Evolutionary conservation across 30 jellyfish, hydroid and myxozoan species (phyloP), one percentile per base, ranked within the genome.

Genomic region (Hydra vulgaris): DNA sequence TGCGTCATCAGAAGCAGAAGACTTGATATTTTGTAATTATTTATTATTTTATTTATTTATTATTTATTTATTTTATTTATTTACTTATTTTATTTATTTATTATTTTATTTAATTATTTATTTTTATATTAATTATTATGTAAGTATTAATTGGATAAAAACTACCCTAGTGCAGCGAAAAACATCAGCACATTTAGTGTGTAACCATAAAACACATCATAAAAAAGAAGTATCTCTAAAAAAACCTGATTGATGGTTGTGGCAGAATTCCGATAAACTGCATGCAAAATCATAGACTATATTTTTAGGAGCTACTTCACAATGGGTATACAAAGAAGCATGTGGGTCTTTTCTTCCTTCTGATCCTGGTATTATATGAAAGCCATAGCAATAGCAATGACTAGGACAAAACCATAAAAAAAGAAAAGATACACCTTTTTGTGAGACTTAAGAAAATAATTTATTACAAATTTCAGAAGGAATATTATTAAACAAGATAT

Each of bases 291-390:
- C 76, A 23, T 69, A 15, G 8, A 69, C 27, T 69, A 69, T 69
- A 20, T 20, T 23, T 20, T 69, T 23, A 3, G 76, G 76, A 23
- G 76, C 76, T 69, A 20, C 15, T 69, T 69, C 76, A 21, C 25
- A 69, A 23, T 69, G 76, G 27, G 76, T 69, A 23, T 69, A 3
- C 76, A 69, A 69, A 69, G 76, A 69, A 20, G 76, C 25, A 20
- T 21, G 27, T 69, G 76, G 76, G 27, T 69, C 76, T 69, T 3
- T 69, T 20, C 76, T 21, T 21, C 76, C 76, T 69, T 69, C 76
- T 23, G 76, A 69, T 23, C 76, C 76, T 69, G 76, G 76, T 69
- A 69, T 69, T 1, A 69, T 69, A 69, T 69, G 76, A 69, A 20
- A 69, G 27, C 76, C 76, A 23, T 69, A 69, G 76, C 76, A 69